A percentile compares a stretch with the other conserved stretches of the same genome.
Conservation (phyloP, 2,888 invertebrate species). For the Ichneumoninae sp. region DNA sequence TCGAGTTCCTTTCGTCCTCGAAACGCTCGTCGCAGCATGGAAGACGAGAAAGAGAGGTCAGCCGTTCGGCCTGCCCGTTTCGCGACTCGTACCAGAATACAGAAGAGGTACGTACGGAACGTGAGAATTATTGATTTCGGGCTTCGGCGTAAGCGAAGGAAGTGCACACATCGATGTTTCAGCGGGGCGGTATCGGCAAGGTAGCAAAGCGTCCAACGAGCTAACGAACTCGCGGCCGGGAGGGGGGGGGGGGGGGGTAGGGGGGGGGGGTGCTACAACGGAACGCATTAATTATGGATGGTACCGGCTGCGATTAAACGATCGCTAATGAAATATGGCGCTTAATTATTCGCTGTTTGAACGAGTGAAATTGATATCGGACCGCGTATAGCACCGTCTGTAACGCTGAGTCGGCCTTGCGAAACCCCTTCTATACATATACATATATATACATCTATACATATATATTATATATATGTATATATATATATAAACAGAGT, state of each 20-base stretch:
- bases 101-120: conserved; percentile 18
- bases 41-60: conserved; percentile 24
- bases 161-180: conserved; percentile 57
- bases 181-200: conserved; percentile 1
- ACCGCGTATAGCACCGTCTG: not conserved
- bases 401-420: not conserved
- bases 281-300: conserved; percentile 76
- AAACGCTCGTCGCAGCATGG: not conserved
- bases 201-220: conserved; percentile 46
- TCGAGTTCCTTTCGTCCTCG: not conserved
- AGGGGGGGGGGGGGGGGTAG: not conserved
- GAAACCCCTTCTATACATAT: not conserved
- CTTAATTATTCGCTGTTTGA: conserved; percentile 79
- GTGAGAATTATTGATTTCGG: conserved; percentile 58
- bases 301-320: conserved; percentile 75
- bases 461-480: not conserved
- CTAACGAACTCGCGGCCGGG: conserved; percentile 23
- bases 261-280: conserved; percentile 31
- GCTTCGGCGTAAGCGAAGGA: conserved; percentile 27
- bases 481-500: not conserved
- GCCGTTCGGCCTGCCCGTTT: conserved; percentile 28
- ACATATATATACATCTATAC: not conserved
- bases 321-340: conserved; percentile 78
- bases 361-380: conserved; percentile 76
- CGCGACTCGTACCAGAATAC: conserved; percentile 17